These are phyloP conservation scores for Atrina japonica DNA, from an alignment of 2,888 invertebrate genomes.

Conservation along the genomic window DNA sequence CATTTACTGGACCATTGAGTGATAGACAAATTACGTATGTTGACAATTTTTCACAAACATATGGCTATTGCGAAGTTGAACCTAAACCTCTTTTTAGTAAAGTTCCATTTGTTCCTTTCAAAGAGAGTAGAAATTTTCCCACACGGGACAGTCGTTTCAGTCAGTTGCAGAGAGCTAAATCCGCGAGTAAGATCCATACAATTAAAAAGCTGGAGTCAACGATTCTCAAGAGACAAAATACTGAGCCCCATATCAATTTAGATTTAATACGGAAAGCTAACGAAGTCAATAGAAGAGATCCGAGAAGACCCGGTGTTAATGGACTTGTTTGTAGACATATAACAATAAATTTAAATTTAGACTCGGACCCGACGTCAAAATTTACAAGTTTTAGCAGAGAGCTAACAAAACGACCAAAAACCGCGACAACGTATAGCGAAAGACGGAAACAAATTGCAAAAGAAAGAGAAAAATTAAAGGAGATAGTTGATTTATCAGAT, in stretches of 20 bases:
- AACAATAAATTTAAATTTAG: constrained; percentile 47
- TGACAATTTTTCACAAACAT: constrained; percentile 16
- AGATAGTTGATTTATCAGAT: too few relatives aligned
- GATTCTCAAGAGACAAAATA: constrained; percentile 39
- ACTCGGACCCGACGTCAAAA: constrained; percentile 2
- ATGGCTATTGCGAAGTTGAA: constrained; percentile 26
- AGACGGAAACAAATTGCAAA: neutral
- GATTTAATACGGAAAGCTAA: constrained; percentile 27
- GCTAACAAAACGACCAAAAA: constrained; percentile 30
- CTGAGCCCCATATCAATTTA: constrained; percentile 34
- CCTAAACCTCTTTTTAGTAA: constrained; percentile 1
- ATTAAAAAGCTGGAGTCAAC: constrained; percentile 34
- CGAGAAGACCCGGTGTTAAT: constrained; percentile 39
- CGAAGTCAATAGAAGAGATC: neutral
- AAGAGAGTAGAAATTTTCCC: constrained; percentile 8
- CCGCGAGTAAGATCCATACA: constrained; percentile 37
- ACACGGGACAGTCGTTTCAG: neutral
- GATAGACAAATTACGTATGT: constrained; percentile 23
- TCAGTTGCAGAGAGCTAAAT: constrained; percentile 27
- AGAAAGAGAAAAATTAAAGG: neutral
- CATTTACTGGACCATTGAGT: constrained; percentile 12
- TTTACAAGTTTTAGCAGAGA: constrained; percentile 16
- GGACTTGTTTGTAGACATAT: constrained; percentile 57
- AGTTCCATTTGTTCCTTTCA: neutral
- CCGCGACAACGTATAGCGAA: constrained; percentile 27